Conservation (phyloP, 2,888 invertebrate species). For the Ochropleura leucogaster region DNA sequence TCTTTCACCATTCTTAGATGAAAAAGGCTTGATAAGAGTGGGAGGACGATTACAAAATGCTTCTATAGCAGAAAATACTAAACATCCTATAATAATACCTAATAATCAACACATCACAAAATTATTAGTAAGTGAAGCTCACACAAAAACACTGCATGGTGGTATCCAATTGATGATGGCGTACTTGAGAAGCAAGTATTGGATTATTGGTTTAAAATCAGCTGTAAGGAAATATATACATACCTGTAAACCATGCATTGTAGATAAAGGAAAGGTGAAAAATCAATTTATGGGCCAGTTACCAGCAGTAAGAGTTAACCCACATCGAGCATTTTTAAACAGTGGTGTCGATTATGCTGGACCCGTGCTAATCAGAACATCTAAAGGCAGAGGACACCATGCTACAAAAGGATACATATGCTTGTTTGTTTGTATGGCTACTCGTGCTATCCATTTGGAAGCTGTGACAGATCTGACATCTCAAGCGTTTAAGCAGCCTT, state of each 20-base stretch:
- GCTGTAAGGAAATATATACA: slow-evolving; percentile 3
- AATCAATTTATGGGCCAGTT: not conserved
- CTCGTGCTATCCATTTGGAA: not conserved
- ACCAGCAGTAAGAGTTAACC: not conserved
- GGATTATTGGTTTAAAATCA: slow-evolving; percentile 20
- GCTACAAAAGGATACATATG: not conserved
- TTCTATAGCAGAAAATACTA: slow-evolving; percentile 1
- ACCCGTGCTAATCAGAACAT: not conserved
- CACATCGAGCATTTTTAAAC: not conserved
- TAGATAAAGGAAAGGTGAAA: not conserved
- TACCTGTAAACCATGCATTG: not conserved
- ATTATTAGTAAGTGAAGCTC: slow-evolving; percentile 50
- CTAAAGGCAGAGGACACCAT: not conserved
- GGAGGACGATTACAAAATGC: slow-evolving; percentile 46
- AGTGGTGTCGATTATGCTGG: not conserved
- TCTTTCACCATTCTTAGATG: too few relatives aligned
- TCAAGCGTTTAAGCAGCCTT: not conserved
- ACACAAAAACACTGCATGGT: not conserved
- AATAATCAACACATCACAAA: slow-evolving; percentile 29
- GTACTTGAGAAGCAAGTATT: slow-evolving; percentile 1
- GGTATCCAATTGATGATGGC: slow-evolving; percentile 4
- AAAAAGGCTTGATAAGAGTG: slow-evolving; percentile 36
- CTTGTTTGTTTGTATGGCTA: not conserved
- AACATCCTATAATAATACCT: slow-evolving; percentile 15
- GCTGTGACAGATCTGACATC: not conserved